Evolutionary conservation across 2,113 vertebrate species (phyloP).

Genomic region (Galemys pyrenaicus): DNA sequence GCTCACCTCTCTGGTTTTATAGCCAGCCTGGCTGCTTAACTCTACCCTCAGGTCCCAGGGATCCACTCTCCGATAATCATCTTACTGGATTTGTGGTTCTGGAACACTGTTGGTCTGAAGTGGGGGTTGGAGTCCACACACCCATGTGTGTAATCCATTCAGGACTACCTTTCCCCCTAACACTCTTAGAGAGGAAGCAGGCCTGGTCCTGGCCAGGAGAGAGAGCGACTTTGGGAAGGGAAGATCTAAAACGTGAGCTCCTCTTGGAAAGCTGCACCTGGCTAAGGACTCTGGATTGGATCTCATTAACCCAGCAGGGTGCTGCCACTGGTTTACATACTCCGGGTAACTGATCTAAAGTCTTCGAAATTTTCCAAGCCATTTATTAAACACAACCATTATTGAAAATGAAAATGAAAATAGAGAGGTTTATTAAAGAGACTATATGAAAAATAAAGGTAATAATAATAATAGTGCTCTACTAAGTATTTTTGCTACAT

Average conservation of each 20-base stretch:
- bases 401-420: slow-evolving; percentile 42
- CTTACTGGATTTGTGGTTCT: too few species aligned
- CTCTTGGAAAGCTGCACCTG: background rate
- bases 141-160: too few species aligned
- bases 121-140: too few species aligned
- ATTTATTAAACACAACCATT: background rate
- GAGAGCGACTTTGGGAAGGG: background rate
- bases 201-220: background rate
- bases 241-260: background rate
- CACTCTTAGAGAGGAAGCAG: background rate
- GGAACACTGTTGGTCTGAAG: too few species aligned
- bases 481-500: background rate
- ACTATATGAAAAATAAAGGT: background rate
- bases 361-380: background rate
- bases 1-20: too few species aligned
- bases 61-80: too few species aligned
- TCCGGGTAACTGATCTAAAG: background rate
- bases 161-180: too few species aligned
- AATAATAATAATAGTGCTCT: background rate
- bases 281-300: background rate
- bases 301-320: background rate
- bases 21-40: too few species aligned
- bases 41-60: too few species aligned
- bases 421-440: background rate
- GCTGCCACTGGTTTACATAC: background rate